Percentiles rank a stretch among this genome's conserved stretches.
These are phyloP conservation scores for Aphelocoma coerulescens DNA, from an alignment of 2,113 vertebrate species.

Conservation along the genomic window DNA sequence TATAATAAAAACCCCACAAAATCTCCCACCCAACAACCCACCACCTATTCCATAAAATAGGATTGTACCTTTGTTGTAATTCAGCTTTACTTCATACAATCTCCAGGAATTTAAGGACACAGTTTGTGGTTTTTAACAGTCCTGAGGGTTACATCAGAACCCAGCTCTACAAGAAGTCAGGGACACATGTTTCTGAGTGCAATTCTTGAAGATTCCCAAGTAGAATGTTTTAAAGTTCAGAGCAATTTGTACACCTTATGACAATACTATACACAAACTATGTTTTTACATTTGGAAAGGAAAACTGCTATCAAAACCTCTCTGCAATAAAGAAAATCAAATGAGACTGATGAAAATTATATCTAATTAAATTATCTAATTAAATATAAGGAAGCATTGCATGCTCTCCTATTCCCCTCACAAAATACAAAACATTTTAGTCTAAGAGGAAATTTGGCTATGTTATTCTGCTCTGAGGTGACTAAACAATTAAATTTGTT, in stretches of 20 bases:
- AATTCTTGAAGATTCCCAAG: neutral
- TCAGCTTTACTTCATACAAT: neutral
- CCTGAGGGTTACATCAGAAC: neutral
- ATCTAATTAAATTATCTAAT: neutral
- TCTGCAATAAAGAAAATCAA: neutral
- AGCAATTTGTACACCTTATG: neutral
- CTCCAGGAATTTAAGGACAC: neutral
- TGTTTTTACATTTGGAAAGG: neutral
- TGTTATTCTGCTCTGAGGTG: neutral
- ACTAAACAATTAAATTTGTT: neutral
- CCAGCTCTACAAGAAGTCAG: neutral
- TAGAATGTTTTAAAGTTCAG: neutral
- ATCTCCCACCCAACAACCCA: fast-evolving
- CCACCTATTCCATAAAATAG: neutral
- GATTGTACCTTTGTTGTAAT: neutral
- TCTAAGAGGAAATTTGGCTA: neutral
- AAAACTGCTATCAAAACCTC: neutral
- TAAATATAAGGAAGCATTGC: neutral
- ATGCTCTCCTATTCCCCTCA: neutral
- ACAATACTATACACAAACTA: neutral
- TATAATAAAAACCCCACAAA: neutral
- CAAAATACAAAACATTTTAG: neutral
- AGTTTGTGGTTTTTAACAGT: neutral
- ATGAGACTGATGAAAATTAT: fast-evolving
- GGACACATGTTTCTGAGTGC: neutral